Conservation (phyloP, 2,113 vertebrate species). For the Neotoma lepida region DNA sequence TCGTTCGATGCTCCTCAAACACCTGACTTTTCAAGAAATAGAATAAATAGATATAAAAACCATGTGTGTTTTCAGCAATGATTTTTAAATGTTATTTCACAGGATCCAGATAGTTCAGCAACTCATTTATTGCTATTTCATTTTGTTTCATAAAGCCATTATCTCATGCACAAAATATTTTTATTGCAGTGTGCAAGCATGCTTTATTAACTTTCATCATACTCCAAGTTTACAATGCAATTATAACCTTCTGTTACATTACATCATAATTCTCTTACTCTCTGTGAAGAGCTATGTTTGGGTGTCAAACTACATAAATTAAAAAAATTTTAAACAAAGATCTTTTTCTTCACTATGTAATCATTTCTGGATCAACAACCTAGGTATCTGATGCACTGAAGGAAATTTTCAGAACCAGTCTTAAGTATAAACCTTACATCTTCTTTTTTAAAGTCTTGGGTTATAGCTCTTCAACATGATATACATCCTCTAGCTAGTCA, state of each 20-base stretch:
- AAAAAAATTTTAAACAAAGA: not conserved
- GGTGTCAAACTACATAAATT: constrained; percentile 35
- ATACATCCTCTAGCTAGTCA: not conserved
- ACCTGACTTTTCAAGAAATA: constrained; percentile 66
- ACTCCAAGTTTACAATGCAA: constrained; percentile 51
- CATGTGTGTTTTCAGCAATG: constrained; percentile 55
- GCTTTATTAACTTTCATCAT: constrained; percentile 63
- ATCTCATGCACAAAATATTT: constrained; percentile 60
- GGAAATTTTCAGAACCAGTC: not conserved
- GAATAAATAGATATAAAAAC: constrained; percentile 40
- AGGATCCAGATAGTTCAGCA: not conserved
- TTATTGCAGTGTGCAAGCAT: constrained; percentile 32
- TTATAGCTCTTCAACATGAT: not conserved
- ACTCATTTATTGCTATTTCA: constrained; percentile 52
- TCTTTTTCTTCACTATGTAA: not conserved
- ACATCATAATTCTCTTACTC: constrained; percentile 19
- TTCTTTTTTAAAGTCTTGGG: not conserved
- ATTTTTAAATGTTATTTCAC: constrained; percentile 45
- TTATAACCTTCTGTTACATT: constrained; percentile 19
- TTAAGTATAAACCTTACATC: constrained; percentile 36
- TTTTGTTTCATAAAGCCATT: constrained; percentile 65
- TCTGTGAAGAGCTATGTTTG: constrained; percentile 19
- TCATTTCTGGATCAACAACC: not conserved
- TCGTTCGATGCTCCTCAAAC: constrained; percentile 77
- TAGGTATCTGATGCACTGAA: constrained; percentile 3